A percentile compares a stretch with the other conserved stretches of the same genome.
Conservation (phyloP, 2,113 vertebrate species). For the Marcusenius ussheri region DNA sequence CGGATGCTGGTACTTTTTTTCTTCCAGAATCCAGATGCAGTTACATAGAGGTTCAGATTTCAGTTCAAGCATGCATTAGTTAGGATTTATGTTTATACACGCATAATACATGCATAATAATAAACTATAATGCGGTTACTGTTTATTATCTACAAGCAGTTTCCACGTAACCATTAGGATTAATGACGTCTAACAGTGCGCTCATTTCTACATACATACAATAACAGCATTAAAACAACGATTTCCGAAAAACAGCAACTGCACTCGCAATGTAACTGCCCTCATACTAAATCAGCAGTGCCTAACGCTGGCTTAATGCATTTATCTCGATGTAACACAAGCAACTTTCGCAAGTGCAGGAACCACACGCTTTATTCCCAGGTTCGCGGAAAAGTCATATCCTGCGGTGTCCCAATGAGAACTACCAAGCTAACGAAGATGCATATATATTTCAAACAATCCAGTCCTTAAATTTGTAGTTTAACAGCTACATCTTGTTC, state of each 20-base stretch:
- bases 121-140: not conserved
- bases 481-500: not conserved
- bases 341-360: not conserved
- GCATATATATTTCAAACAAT: not conserved
- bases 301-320: not conserved
- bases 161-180: not conserved
- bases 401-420: not conserved
- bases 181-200: not conserved
- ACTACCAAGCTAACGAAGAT: not conserved
- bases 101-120: not conserved
- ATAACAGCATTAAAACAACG: not conserved
- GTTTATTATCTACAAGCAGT: not conserved
- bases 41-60: not conserved
- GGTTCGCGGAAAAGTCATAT: not conserved
- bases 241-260: not conserved
- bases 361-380: not conserved
- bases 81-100: too few relatives aligned
- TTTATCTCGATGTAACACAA: not conserved
- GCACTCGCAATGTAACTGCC: not conserved
- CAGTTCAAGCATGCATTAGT: not conserved
- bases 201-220: not conserved
- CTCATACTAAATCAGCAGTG: not conserved
- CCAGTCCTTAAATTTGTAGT: not conserved
- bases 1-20: not conserved
- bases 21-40: not conserved